Conservation (phyloP, 2,888 invertebrate species). For the Drosophila robusta region DNA sequence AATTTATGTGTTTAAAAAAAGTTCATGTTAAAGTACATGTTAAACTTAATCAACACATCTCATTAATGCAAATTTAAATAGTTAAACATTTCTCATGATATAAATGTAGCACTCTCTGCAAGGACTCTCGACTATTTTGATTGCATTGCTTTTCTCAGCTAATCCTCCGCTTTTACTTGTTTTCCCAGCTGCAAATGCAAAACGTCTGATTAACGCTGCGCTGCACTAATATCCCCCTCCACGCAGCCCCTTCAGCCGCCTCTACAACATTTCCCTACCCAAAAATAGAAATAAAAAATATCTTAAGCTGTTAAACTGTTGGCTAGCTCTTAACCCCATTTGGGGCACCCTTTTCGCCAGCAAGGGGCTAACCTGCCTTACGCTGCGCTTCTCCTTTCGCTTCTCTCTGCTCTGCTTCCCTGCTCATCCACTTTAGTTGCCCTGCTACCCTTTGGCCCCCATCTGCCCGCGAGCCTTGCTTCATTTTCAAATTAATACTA, state of each 20-base stretch:
- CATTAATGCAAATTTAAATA: background rate
- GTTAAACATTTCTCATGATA: background rate
- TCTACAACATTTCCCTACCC: background rate
- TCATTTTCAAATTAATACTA: conserved; percentile 40
- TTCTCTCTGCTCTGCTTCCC: background rate
- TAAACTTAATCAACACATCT: background rate
- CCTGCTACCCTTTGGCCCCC: background rate
- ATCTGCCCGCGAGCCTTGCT: conserved; percentile 5
- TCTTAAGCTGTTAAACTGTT: conserved; percentile 61
- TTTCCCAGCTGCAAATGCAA: conserved; percentile 23
- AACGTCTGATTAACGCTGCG: conserved; percentile 31
- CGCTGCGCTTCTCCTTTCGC: background rate
- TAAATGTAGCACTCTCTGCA: background rate
- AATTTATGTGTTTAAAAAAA: no score
- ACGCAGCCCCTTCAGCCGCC: background rate
- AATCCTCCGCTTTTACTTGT: conserved; percentile 11
- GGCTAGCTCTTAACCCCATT: conserved; percentile 59
- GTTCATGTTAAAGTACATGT: no score
- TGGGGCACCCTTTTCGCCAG: conserved; percentile 31
- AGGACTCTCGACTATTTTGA: conserved; percentile 18
- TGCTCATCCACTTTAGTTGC: conserved; percentile 4
- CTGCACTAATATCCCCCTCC: background rate
- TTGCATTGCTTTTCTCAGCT: conserved; percentile 17
- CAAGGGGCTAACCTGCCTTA: conserved; percentile 16
- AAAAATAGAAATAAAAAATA: conserved; percentile 7